A percentile compares a stretch with the other conserved stretches of the same genome.
Conservation (phyloP, 2,113 vertebrate genomes). For the Peromyscus leucopus region DNA sequence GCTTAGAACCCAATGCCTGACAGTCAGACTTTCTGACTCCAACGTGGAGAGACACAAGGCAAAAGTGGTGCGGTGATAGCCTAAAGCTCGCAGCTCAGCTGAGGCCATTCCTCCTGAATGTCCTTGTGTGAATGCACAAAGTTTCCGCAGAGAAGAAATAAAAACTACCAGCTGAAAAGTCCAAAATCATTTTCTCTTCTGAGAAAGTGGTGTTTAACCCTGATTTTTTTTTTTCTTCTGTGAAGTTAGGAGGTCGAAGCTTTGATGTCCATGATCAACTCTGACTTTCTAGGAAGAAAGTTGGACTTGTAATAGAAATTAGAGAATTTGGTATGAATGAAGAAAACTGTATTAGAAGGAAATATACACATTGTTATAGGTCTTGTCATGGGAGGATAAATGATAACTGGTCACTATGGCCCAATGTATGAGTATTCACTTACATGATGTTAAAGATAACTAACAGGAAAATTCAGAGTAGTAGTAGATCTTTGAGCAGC, state of each 20-base stretch:
- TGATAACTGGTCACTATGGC: conserved; percentile 78
- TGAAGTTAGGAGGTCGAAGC: conserved; percentile 75
- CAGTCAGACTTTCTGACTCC: neutral
- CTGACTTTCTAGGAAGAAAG: conserved; percentile 78
- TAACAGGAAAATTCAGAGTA: conserved; percentile 79
- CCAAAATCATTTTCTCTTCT: conserved; percentile 56
- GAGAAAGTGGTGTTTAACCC: conserved; percentile 60
- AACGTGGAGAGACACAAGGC: conserved; percentile 33
- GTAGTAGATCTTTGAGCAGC: conserved; percentile 69
- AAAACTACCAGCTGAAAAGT: conserved; percentile 45
- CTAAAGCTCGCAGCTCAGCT: neutral
- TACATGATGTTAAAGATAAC: conserved; percentile 77
- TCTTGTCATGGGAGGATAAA: conserved; percentile 76
- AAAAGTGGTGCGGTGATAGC: neutral
- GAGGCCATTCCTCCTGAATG: neutral
- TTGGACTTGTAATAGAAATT: conserved; percentile 81
- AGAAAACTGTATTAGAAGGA: conserved; percentile 79
- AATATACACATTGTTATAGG: conserved; percentile 79
- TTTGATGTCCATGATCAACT: conserved; percentile 83
- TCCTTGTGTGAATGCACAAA: conserved; percentile 15
- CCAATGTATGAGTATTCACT: conserved; percentile 63
- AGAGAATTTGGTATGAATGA: conserved; percentile 77
- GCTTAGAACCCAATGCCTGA: neutral
- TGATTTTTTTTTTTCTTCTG: conserved; percentile 20
- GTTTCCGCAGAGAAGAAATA: conserved; percentile 39